Conservation (phyloP, 2,797 vertebrate genomes). For the Ptychobarbus kaznakovi region DNA sequence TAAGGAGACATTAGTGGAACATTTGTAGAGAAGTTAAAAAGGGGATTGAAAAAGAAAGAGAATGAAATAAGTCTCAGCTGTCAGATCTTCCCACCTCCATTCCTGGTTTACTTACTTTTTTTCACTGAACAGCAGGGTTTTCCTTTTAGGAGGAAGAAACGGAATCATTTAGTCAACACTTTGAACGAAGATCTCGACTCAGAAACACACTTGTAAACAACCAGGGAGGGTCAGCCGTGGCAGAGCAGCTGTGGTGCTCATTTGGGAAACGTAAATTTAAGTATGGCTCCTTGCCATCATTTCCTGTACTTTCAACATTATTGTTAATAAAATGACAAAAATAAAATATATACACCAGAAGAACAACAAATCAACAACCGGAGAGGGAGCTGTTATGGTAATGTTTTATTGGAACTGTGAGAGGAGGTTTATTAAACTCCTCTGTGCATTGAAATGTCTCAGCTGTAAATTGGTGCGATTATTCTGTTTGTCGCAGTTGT, state of each 20-base stretch:
- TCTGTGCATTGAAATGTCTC: constrained; percentile 25
- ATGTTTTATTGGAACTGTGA: neutral
- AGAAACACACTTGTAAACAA: neutral
- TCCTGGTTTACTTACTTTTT: constrained; percentile 21
- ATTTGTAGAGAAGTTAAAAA: constrained; percentile 40
- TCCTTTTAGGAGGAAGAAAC: constrained; percentile 17
- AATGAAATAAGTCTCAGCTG: constrained; percentile 36
- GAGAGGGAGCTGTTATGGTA: neutral
- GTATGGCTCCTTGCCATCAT: neutral
- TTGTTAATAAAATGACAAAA: neutral
- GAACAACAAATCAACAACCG: neutral
- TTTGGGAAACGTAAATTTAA: neutral
- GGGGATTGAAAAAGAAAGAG: constrained; percentile 4
- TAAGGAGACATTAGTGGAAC: constrained; percentile 48
- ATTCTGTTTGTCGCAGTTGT: constrained; percentile 31
- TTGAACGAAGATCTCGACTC: constrained; percentile 1
- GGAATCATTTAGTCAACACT: constrained; percentile 7
- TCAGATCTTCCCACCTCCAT: constrained; percentile 49
- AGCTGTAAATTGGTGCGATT: constrained; percentile 33
- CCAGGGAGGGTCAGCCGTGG: neutral
- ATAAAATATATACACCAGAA: neutral
- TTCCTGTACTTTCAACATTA: neutral
- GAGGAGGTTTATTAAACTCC: constrained; percentile 7
- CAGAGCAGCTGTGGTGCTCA: neutral
- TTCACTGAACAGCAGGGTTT: constrained; percentile 12